A percentile compares a stretch with the other conserved stretches of the same genome.
Conservation (phyloP, 1,140 invertebrate species). For the Lucilia cuprina region DNA sequence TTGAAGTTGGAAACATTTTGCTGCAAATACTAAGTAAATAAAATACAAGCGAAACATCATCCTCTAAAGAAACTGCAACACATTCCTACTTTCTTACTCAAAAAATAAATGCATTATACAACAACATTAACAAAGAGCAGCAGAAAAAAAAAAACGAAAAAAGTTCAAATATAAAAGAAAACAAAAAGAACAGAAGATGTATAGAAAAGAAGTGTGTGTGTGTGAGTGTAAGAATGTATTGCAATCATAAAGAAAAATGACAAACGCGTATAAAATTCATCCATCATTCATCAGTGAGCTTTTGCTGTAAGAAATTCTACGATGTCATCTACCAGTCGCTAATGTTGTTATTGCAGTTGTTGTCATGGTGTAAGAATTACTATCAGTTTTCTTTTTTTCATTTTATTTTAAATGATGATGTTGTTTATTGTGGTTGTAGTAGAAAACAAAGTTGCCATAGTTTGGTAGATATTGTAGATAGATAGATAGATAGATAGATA, state of each 20-base stretch:
- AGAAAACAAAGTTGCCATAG: background rate
- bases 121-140: background rate
- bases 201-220: background rate
- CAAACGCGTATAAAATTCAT: slow-evolving; percentile 14
- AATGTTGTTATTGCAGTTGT: background rate
- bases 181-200: background rate
- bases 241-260: slow-evolving; percentile 11
- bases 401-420: too few species aligned
- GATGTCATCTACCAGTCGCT: background rate
- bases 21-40: too few species aligned
- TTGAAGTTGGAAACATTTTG: too few species aligned
- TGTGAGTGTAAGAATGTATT: background rate
- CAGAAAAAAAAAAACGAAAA: too few species aligned
- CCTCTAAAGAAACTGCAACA: too few species aligned
- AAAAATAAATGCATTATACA: background rate
- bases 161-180: background rate
- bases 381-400: too few species aligned
- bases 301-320: slow-evolving; percentile 7
- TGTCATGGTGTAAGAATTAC: background rate
- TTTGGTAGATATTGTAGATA: too few species aligned
- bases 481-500: too few species aligned
- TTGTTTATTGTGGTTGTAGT: background rate
- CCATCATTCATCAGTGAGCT: slow-evolving; percentile 13
- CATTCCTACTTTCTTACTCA: too few species aligned
- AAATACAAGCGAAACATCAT: too few species aligned